Base-by-base conservation (phyloP, 2,888 invertebrate species). In the Drosophila birchii region DNA sequence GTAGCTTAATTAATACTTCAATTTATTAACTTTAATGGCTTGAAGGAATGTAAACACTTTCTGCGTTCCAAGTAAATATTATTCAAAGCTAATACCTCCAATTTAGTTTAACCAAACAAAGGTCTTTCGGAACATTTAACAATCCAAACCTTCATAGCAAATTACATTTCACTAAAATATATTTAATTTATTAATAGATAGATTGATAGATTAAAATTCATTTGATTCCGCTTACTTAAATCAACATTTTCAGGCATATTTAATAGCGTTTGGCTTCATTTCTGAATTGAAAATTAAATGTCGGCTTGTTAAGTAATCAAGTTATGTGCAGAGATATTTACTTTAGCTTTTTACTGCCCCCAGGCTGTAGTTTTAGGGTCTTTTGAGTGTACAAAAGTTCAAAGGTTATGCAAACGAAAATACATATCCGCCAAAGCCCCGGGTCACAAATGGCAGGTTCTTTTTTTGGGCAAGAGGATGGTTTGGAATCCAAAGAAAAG, bases 321-420 rank as follows among this genome's bases (percentile, higher is more conserved):
- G 44, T 38, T 45, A 69, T 72, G 63, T 61, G 62, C 39, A 20
- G 9, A 38, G 43, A 66, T 74, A 66, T 81, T 85, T 79, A 78
- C 78, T 85, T 81, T 69, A 57, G 57, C 41, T 58, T 63, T 63
- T 61, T 61, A 63, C 67, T 29, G 47, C 55, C 79, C 79, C 55
- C 43, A 20, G 76, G 80, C 66, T 83, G 83, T 86, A 83, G 86
- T 86, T 80, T 80, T 83, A 78, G 86, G 73, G 51, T 58, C 38
- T 63, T 72, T 67, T 45, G 56, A 61, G 53, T 64, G 55, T 38
- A 58, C 61, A 57, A 75, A 49, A 69, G 67, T 69, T 76, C 47
- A 83, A 86, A 84, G 79, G 81, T 84, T 74, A 78, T 61, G 75
- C 68, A 51, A 86, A 57, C 49, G 36, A 39, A 39, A 49, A 51